These are phyloP conservation scores for Aphelenchoides besseyi DNA, from an alignment of 1,140 invertebrate genomes.

Conservation along the genomic window DNA sequence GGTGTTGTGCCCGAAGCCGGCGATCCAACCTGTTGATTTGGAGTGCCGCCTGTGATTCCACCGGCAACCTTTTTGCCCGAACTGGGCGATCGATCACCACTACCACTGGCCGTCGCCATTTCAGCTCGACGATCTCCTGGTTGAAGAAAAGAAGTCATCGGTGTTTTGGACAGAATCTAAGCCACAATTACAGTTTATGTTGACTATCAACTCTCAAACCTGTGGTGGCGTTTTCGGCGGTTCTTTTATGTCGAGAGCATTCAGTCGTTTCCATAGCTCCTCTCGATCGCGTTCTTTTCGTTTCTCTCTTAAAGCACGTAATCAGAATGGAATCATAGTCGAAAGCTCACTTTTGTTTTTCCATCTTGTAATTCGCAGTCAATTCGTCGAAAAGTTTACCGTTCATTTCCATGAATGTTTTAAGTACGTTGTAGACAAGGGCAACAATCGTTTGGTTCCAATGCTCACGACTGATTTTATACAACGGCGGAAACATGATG, in stretches of 20 bases:
- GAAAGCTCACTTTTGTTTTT: constrained; percentile 57
- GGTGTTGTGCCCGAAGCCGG: constrained; percentile 5
- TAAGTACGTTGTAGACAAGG: constrained; percentile 67
- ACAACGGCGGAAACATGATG: constrained; percentile 66
- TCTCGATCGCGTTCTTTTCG: constrained; percentile 60
- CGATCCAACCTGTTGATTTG: no score
- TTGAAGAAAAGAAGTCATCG: constrained; percentile 41
- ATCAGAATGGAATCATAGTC: neutral
- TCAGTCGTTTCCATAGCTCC: constrained; percentile 59
- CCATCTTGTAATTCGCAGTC: constrained; percentile 61
- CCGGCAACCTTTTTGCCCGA: neutral
- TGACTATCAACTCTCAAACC: constrained; percentile 12
- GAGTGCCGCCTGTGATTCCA: constrained; percentile 10
- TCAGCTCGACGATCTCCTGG: neutral
- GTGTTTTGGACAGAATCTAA: constrained; percentile 43
- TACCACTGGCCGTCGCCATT: neutral
- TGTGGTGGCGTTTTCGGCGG: constrained; percentile 30
- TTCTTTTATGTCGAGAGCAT: constrained; percentile 42
- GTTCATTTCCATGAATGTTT: constrained; percentile 68
- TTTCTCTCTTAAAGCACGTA: constrained; percentile 50
- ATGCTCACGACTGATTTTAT: constrained; percentile 66
- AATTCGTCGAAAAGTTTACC: constrained; percentile 67
- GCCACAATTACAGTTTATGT: constrained; percentile 28
- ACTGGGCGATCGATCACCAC: neutral
- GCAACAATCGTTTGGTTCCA: constrained; percentile 68